Evolutionary conservation across 2,888 invertebrate genomes (phyloP).

Genomic region (Hesperia comma): DNA sequence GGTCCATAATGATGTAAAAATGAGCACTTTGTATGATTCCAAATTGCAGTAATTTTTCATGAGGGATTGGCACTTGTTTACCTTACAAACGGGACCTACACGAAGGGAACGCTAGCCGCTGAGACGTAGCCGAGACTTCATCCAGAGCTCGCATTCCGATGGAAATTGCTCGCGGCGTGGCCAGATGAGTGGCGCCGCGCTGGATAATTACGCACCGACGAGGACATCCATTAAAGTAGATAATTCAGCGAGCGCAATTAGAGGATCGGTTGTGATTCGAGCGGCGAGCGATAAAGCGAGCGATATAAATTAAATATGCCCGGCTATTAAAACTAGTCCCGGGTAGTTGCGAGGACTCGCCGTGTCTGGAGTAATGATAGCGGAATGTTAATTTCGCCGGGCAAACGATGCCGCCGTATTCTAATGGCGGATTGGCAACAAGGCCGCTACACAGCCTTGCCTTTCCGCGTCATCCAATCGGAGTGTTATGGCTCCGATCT

Average conservation of each 20-base stretch:
- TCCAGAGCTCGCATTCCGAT: conserved; percentile 64
- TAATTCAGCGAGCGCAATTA: conserved; percentile 74
- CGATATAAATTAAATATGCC: conserved; percentile 59
- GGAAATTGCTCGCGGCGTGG: conserved; percentile 65
- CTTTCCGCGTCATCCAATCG: conserved; percentile 79
- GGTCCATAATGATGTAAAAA: background rate
- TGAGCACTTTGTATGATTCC: background rate
- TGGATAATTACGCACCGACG: conserved; percentile 68
- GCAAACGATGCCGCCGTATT: conserved; percentile 34
- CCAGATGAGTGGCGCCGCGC: conserved; percentile 71
- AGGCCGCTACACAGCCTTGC: conserved; percentile 78
- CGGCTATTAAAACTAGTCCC: conserved; percentile 57
- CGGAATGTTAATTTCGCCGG: conserved; percentile 28
- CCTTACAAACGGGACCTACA: background rate
- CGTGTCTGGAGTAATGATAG: conserved; percentile 13
- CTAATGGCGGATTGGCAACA: conserved; percentile 67
- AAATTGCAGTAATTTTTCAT: background rate
- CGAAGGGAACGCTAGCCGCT: conserved; percentile 4
- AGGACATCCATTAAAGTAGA: conserved; percentile 78
- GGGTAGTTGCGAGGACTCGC: conserved; percentile 24
- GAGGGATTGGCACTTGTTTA: conserved; percentile 6
- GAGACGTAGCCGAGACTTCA: conserved; percentile 40
- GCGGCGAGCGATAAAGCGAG: conserved; percentile 51
- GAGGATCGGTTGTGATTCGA: conserved; percentile 68
- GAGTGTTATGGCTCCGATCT: conserved; percentile 69